Conservation (phyloP, 2,113 vertebrate species). For the Chaenogobius annularis region DNA sequence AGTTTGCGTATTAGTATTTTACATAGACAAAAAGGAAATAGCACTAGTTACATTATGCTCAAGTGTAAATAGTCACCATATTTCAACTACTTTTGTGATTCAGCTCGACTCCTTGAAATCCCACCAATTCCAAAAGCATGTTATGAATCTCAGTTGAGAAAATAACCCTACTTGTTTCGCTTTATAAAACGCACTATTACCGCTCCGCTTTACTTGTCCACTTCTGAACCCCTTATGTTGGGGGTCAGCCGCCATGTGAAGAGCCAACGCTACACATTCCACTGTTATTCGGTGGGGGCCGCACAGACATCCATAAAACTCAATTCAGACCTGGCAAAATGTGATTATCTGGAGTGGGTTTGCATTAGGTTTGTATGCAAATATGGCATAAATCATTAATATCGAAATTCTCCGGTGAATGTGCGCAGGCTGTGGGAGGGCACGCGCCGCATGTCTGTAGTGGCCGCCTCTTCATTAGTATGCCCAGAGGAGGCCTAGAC, state of each 20-base stretch:
- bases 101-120: constrained; percentile 1
- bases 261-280: constrained; percentile 49
- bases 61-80: not conserved
- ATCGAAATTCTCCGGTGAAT: constrained; percentile 75
- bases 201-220: constrained; percentile 50
- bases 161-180: constrained; percentile 33
- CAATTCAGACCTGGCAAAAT: constrained; percentile 74
- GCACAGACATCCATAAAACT: constrained; percentile 66
- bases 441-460: constrained; percentile 58
- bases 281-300: constrained; percentile 52
- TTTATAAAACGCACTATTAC: constrained; percentile 48
- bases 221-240: constrained; percentile 57
- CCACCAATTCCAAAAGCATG: constrained; percentile 2
- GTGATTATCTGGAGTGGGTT: constrained; percentile 80
- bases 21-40: not conserved
- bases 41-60: not conserved
- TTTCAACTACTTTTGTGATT: not conserved
- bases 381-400: constrained; percentile 79
- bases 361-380: constrained; percentile 82
- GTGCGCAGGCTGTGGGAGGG: constrained; percentile 46
- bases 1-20: not conserved
- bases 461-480: constrained; percentile 66
- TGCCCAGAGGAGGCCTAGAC: constrained; percentile 44
- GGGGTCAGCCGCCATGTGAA: constrained; percentile 38
- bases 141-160: constrained; percentile 21